phyloP scores from a whole-genome alignment of 2,797 vertebrate species.

The Gouania willdenowi region DNA sequence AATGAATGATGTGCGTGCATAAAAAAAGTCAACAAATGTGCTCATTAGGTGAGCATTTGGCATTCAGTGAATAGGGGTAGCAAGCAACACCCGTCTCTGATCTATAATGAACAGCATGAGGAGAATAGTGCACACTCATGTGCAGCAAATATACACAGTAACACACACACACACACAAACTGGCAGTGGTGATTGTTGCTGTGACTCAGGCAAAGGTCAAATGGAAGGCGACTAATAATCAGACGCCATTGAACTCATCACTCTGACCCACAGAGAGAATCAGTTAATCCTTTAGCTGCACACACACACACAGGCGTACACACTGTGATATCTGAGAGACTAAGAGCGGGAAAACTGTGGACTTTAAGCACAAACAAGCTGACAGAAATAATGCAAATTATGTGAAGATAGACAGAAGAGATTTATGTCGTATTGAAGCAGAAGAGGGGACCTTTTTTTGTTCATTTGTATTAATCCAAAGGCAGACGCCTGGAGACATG shows the following conservation, averaged over 20 bases:
- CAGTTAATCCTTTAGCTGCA: neutral
- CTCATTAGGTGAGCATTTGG: no score
- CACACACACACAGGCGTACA: conserved; percentile 1
- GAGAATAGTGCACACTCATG: conserved; percentile 28
- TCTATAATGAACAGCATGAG: conserved; percentile 51
- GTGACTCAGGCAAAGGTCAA: conserved; percentile 42
- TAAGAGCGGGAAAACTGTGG: neutral
- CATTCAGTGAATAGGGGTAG: conserved; percentile 36
- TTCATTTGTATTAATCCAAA: no score
- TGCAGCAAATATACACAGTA: conserved; percentile 4
- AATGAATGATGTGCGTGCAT: no score
- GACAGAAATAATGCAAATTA: neutral
- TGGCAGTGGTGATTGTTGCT: conserved; percentile 26
- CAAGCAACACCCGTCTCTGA: conserved; percentile 56
- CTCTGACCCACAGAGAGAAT: no score
- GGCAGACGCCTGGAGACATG: no score
- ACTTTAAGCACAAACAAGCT: conserved; percentile 5
- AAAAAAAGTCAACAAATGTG: no score
- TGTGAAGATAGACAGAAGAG: conserved; percentile 6
- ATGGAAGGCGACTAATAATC: conserved; percentile 57
- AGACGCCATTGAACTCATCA: conserved; percentile 19
- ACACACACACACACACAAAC: conserved; percentile 1
- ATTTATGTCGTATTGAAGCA: no score
- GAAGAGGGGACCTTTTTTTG: no score
- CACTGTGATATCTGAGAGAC: conserved; percentile 20